A percentile compares a stretch with the other conserved stretches of the same genome.
Conservation (phyloP, 2,113 vertebrate species). For the Hyperopisus bebe region DNA sequence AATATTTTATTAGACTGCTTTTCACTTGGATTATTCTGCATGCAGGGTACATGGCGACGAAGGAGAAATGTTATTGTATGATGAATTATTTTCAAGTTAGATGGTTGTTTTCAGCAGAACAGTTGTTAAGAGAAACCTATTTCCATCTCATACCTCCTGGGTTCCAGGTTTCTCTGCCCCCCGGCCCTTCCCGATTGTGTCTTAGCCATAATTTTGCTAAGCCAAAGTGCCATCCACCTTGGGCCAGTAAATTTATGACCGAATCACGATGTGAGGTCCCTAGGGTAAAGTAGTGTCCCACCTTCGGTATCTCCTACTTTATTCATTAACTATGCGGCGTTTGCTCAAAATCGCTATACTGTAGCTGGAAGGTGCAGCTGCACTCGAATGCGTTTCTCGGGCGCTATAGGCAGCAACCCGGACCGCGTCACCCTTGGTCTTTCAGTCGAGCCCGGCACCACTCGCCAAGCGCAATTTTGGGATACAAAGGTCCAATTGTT, state of each 20-base stretch:
- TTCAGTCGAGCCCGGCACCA: not conserved
- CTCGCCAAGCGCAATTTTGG: not conserved
- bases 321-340: not conserved
- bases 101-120: not conserved
- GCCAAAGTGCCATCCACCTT: not conserved
- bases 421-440: not conserved
- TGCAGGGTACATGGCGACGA: not conserved
- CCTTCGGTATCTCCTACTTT: not conserved
- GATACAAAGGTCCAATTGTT: not conserved
- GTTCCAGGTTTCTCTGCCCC: not conserved
- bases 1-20: not conserved
- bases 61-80: not conserved
- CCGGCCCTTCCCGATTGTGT: not conserved
- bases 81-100: not conserved
- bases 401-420: not conserved
- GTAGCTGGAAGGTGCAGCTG: not conserved
- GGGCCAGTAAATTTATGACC: not conserved
- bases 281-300: not conserved
- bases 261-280: not conserved
- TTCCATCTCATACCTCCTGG: not conserved
- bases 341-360: not conserved
- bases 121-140: not conserved
- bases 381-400: not conserved
- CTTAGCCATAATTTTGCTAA: not conserved
- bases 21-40: not conserved